These are phyloP conservation scores for Phoenicopterus ruber DNA, from an alignment of 2,113 vertebrate species.

Conservation along the genomic window DNA sequence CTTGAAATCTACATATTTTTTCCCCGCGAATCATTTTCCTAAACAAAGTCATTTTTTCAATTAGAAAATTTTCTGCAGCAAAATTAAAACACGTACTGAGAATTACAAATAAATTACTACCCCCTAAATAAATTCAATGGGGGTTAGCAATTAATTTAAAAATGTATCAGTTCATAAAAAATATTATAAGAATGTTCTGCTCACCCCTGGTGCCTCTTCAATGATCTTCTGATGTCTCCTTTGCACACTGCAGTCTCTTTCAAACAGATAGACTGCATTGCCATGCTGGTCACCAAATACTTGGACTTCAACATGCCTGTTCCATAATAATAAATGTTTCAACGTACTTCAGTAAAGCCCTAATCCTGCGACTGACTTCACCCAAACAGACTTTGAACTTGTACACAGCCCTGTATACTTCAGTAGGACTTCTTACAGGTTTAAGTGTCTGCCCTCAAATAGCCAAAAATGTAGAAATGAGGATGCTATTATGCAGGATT, in stretches of 20 bases:
- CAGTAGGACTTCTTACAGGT: neutral
- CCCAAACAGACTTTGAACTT: neutral
- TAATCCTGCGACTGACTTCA: neutral
- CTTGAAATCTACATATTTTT: neutral
- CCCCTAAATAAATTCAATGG: neutral
- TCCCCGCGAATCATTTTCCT: neutral
- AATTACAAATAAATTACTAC: neutral
- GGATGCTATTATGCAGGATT: neutral
- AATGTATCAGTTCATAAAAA: neutral
- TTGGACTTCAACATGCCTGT: constrained; percentile 95
- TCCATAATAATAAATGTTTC: neutral
- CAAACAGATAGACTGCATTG: constrained; percentile 93
- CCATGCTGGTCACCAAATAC: constrained; percentile 96
- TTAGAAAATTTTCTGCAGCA: neutral
- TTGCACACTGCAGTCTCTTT: constrained; percentile 97
- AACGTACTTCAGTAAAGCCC: neutral
- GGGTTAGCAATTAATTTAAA: neutral
- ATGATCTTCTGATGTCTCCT: constrained; percentile 98
- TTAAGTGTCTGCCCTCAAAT: neutral
- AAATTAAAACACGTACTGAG: neutral
- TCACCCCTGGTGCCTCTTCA: constrained; percentile 95
- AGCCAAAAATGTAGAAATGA: neutral
- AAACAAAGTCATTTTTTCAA: neutral
- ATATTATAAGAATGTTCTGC: neutral
- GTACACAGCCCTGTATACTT: neutral